A percentile compares a stretch with the other conserved stretches of the same genome.
phyloP scores from a whole-genome alignment of 2,888 invertebrate genomes.

The Sympetrum striolatum region DNA sequence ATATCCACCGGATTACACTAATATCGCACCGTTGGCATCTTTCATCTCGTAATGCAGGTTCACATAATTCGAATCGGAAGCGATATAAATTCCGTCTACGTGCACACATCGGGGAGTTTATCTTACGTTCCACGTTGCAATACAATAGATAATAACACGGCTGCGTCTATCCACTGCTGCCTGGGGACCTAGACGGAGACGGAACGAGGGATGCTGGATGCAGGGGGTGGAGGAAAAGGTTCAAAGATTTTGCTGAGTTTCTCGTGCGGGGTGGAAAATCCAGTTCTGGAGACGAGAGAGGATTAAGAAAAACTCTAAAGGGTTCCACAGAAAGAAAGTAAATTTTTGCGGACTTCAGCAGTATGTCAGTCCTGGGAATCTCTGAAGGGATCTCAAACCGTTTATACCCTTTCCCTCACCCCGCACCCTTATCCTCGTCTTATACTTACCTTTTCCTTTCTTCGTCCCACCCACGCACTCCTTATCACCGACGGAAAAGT shows the following conservation, averaged over 20 bases:
- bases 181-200: not conserved
- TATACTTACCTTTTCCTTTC: not conserved
- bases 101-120: not conserved
- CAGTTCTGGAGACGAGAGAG: constrained; percentile 4
- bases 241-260: constrained; percentile 36
- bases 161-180: not conserved
- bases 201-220: no score
- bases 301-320: constrained; percentile 20
- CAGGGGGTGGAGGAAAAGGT: not conserved
- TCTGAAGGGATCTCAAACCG: not conserved
- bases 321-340: constrained; percentile 14
- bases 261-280: not conserved
- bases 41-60: no score
- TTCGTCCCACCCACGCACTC: not conserved
- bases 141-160: not conserved
- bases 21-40: no score
- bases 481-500: not conserved
- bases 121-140: not conserved
- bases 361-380: constrained; percentile 8
- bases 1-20: no score
- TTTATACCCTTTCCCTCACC: not conserved
- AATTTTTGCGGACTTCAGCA: constrained; percentile 41
- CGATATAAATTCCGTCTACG: not conserved
- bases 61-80: no score
- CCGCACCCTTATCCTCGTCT: not conserved